Evolutionary conservation across 2,888 invertebrate species (phyloP).

Genomic region (Volucella inflata): DNA sequence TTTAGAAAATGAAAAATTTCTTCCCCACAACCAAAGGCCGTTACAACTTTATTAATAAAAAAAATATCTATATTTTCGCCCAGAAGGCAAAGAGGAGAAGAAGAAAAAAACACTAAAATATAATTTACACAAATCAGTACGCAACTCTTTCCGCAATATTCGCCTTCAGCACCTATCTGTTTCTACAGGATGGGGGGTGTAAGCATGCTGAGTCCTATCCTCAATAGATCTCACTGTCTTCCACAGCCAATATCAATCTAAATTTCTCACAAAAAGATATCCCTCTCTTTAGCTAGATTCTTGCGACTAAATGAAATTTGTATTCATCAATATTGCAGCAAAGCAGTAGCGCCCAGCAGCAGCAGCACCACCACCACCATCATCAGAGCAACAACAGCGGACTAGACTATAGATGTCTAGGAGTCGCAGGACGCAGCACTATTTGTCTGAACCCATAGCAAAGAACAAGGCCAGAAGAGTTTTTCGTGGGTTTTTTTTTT

Average conservation of each 20-base stretch:
- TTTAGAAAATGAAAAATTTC: no score
- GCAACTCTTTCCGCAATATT: not conserved
- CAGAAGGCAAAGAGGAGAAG: not conserved
- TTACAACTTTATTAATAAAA: not conserved
- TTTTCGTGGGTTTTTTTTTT: not conserved
- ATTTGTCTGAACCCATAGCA: constrained; percentile 49
- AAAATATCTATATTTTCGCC: not conserved
- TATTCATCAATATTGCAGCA: constrained; percentile 70
- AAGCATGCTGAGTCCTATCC: constrained; percentile 15
- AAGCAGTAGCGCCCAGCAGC: constrained; percentile 21
- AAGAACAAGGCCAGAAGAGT: not conserved
- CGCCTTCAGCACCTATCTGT: not conserved
- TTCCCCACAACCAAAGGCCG: no score
- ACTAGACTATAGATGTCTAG: not conserved
- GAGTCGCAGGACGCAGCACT: constrained; percentile 32
- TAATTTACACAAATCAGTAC: constrained; percentile 15
- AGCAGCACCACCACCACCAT: no score
- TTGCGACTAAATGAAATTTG: constrained; percentile 71
- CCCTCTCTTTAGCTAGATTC: constrained; percentile 17
- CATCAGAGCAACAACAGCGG: not conserved
- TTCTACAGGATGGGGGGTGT: constrained; percentile 25
- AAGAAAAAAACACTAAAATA: not conserved
- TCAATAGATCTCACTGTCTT: constrained; percentile 38
- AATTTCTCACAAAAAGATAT: constrained; percentile 51
- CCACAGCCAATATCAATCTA: constrained; percentile 66